Percentiles rank a stretch among this genome's conserved stretches.
phyloP scores from a whole-genome alignment of 2,888 invertebrate genomes.

The Spodoptera exigua region DNA sequence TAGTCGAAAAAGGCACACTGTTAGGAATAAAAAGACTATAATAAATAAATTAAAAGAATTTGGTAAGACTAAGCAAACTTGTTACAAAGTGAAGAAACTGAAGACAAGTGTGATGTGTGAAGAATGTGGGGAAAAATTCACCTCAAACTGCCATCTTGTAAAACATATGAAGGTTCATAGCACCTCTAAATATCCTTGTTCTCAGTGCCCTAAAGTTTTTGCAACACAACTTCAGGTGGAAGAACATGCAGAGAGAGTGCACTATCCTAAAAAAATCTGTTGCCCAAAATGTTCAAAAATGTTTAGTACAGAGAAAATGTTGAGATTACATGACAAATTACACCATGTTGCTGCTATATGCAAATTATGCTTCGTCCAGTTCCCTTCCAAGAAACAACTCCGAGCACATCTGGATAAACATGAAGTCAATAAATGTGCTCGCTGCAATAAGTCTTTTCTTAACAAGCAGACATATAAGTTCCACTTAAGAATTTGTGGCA shows the following conservation, averaged over 20 bases:
- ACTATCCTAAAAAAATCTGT: slow-evolving; percentile 73
- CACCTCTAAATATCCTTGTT: slow-evolving; percentile 65
- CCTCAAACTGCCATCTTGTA: slow-evolving; percentile 57
- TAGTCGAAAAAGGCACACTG: slow-evolving; percentile 61
- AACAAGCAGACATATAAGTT: slow-evolving; percentile 71
- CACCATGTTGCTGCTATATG: slow-evolving; percentile 73
- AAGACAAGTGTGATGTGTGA: slow-evolving; percentile 65
- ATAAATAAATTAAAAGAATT: slow-evolving; percentile 70
- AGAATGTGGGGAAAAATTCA: slow-evolving; percentile 71
- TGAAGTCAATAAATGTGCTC: slow-evolving; percentile 68
- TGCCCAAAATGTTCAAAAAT: slow-evolving; percentile 75
- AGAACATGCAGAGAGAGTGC: slow-evolving; percentile 73
- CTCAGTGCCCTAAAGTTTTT: slow-evolving; percentile 74
- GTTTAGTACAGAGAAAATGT: slow-evolving; percentile 74
- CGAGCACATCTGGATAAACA: slow-evolving; percentile 75
- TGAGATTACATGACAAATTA: slow-evolving; percentile 70
- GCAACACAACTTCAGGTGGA: slow-evolving; percentile 62
- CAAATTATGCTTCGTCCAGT: slow-evolving; percentile 73
- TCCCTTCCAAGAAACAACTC: slow-evolving; percentile 73
- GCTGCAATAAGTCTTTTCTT: slow-evolving; percentile 71
- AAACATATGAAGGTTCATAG: slow-evolving; percentile 72
- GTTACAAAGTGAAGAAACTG: slow-evolving; percentile 58
- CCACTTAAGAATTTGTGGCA: slow-evolving; percentile 75
- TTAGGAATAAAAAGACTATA: slow-evolving; percentile 64
- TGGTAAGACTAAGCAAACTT: slow-evolving; percentile 64